A percentile compares a stretch with the other conserved stretches of the same genome.
Evolutionary conservation across 2,888 invertebrate species (phyloP).

Genomic region (Epistrophe grossulariae): DNA sequence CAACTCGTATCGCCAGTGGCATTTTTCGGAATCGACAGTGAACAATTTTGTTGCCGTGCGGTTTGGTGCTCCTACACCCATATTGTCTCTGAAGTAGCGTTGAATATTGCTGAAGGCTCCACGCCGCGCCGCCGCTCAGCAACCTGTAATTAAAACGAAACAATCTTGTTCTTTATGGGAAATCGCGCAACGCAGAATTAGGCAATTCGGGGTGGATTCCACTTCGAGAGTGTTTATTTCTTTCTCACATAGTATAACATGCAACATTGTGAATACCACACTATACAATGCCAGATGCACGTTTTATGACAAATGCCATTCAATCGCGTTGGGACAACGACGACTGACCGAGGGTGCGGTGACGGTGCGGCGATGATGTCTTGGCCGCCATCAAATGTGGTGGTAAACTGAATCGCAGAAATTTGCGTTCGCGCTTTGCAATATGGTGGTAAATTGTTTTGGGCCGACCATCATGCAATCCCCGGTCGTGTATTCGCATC

Average conservation of each 20-base stretch:
- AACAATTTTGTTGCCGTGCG: conserved; percentile 71
- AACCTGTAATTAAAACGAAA: conserved; percentile 75
- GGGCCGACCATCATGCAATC: conserved; percentile 60
- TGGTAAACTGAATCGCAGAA: conserved; percentile 67
- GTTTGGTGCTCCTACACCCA: conserved; percentile 69
- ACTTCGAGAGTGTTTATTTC: conserved; percentile 68
- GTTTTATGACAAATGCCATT: conserved; percentile 76
- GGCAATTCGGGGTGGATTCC: conserved; percentile 73
- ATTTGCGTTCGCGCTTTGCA: conserved; percentile 68
- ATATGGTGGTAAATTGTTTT: conserved; percentile 74
- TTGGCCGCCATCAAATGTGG: conserved; percentile 47
- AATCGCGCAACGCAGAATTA: conserved; percentile 66
- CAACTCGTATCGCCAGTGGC: conserved; percentile 74
- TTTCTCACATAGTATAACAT: conserved; percentile 67
- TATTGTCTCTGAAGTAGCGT: conserved; percentile 76
- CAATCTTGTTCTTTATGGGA: conserved; percentile 76
- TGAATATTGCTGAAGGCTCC: conserved; percentile 68
- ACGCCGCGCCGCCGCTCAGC: conserved; percentile 1
- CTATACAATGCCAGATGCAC: conserved; percentile 59
- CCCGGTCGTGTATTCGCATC: conserved; percentile 31
- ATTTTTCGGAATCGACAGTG: conserved; percentile 75
- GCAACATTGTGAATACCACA: conserved; percentile 7
- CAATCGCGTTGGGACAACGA: conserved; percentile 53
- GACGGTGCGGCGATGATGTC: neutral
- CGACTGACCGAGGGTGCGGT: neutral